These are phyloP conservation scores for Holothuria leucospilota DNA, from an alignment of 53 echinoderm and acorn worm species.

Conservation along the genomic window DNA sequence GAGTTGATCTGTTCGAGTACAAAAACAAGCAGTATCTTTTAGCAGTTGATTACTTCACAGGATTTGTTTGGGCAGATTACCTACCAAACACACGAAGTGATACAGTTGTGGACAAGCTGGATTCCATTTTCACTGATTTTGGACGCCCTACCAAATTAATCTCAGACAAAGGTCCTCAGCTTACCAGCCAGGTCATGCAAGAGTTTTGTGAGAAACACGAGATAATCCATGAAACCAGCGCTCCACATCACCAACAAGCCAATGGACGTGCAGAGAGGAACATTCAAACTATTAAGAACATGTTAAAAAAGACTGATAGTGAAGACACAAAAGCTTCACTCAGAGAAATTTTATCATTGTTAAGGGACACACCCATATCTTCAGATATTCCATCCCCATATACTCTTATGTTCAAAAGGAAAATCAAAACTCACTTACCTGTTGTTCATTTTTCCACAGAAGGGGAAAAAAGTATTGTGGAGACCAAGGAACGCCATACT, in stretches of 20 bases:
- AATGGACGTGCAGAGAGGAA: too few species aligned
- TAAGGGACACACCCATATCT: slow-evolving; percentile 51
- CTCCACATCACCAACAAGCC: slow-evolving; percentile 56
- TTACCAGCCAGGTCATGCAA: slow-evolving; percentile 35
- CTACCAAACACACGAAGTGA: slow-evolving; percentile 30
- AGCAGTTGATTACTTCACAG: too few species aligned
- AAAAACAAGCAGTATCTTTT: too few species aligned
- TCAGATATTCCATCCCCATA: slow-evolving; percentile 53
- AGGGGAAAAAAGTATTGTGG: too few species aligned
- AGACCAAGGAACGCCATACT: too few species aligned
- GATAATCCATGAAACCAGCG: slow-evolving; percentile 30
- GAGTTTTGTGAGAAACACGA: slow-evolving; percentile 33
- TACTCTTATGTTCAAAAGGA: slow-evolving; percentile 45
- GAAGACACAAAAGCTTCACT: too few species aligned
- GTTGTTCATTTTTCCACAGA: slow-evolving; percentile 44
- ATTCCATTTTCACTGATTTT: slow-evolving; percentile 31
- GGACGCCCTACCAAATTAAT: slow-evolving; percentile 42
- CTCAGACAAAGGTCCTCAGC: slow-evolving; percentile 52
- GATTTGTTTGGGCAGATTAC: too few species aligned
- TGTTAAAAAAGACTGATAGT: too few species aligned
- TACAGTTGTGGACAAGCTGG: slow-evolving; percentile 41
- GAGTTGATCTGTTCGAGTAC: too few species aligned
- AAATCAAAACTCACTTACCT: too few species aligned
- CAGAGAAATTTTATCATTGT: too few species aligned
- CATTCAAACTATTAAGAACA: too few species aligned